Evolutionary conservation across 2,888 invertebrate species (phyloP).

Genomic region (Erebia aethiops): DNA sequence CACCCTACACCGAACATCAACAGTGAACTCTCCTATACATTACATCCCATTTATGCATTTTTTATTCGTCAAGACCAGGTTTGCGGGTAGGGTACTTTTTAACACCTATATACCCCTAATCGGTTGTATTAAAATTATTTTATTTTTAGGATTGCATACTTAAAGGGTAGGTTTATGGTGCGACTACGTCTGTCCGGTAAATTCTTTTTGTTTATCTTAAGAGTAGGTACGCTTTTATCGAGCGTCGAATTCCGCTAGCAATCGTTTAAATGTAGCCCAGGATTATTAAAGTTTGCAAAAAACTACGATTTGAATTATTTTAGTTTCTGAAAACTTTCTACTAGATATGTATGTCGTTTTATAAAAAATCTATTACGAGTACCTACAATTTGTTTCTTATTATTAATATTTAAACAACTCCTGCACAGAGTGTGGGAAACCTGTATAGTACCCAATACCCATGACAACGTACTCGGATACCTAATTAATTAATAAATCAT

Average conservation of each 20-base stretch:
- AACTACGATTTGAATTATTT: neutral
- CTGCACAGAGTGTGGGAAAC: constrained; percentile 43
- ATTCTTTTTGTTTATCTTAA: too few species aligned
- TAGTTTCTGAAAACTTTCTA: neutral
- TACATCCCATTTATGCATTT: constrained; percentile 17
- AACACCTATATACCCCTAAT: neutral
- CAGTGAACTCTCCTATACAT: constrained; percentile 40
- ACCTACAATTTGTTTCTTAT: too few species aligned
- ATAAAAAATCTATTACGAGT: neutral
- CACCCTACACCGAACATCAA: constrained; percentile 63
- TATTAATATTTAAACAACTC: too few species aligned
- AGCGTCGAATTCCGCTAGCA: neutral
- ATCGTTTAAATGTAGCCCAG: neutral
- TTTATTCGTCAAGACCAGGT: neutral
- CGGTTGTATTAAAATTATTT: neutral
- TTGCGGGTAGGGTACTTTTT: neutral
- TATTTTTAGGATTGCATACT: neutral
- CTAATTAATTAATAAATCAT: constrained; percentile 13
- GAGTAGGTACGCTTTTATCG: neutral
- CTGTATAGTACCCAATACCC: constrained; percentile 43
- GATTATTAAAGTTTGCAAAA: neutral
- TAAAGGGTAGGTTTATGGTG: too few species aligned
- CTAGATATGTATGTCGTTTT: neutral
- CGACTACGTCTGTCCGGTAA: too few species aligned
- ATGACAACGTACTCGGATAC: constrained; percentile 52